phyloP scores from a whole-genome alignment of 2,888 invertebrate species.

The Agriotes lineatus region DNA sequence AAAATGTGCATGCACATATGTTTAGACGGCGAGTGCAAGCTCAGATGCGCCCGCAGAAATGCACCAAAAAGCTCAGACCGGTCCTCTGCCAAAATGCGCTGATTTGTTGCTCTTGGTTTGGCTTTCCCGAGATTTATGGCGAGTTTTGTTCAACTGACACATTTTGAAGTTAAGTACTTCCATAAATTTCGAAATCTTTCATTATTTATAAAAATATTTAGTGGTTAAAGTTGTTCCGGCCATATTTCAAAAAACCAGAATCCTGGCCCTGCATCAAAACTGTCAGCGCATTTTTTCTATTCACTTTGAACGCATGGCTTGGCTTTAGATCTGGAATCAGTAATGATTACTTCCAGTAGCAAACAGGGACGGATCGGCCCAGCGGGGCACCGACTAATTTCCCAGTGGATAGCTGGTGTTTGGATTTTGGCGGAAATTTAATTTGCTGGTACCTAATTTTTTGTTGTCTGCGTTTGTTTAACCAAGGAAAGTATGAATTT shows the following conservation, averaged over 20 bases:
- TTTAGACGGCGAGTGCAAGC: constrained; percentile 19
- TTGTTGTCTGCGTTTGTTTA: too few relatives aligned
- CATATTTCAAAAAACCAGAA: background rate
- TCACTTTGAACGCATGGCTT: too few relatives aligned
- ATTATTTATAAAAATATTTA: constrained; percentile 10
- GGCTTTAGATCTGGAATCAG: too few relatives aligned
- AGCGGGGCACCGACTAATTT: too few relatives aligned
- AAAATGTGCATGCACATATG: constrained; percentile 39
- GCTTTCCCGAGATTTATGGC: background rate
- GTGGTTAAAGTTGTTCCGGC: background rate
- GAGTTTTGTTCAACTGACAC: constrained; percentile 20
- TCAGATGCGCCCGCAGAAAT: background rate
- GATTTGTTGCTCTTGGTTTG: constrained; percentile 2
- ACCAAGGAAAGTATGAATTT: too few relatives aligned
- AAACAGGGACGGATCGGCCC: too few relatives aligned
- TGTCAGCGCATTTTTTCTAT: too few relatives aligned
- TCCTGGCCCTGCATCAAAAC: too few relatives aligned
- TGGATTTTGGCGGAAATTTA: too few relatives aligned
- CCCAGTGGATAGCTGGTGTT: too few relatives aligned
- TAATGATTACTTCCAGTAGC: too few relatives aligned
- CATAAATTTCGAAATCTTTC: background rate
- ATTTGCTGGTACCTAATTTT: too few relatives aligned
- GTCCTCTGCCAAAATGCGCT: constrained; percentile 20
- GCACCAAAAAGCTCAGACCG: constrained; percentile 16
- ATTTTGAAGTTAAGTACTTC: constrained; percentile 5